Conservation (phyloP, 1,140 invertebrate species). For the Hyles euphorbiae region DNA sequence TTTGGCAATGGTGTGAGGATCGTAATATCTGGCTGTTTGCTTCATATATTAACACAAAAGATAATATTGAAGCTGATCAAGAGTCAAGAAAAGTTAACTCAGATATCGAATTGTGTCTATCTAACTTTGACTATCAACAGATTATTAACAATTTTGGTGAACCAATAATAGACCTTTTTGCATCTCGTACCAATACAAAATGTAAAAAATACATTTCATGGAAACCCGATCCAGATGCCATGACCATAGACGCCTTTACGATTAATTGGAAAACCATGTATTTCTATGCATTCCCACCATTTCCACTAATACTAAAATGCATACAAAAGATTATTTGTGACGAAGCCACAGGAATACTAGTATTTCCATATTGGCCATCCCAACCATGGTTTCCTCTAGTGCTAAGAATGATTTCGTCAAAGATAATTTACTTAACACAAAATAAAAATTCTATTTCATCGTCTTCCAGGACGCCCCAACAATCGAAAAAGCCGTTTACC, state of each 20-base stretch:
- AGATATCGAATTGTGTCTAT: conserved; percentile 15
- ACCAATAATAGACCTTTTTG: conserved; percentile 26
- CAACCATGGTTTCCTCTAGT: conserved; percentile 36
- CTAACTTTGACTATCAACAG: too few species aligned
- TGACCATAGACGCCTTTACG: conserved; percentile 24
- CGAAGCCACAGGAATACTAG: conserved; percentile 15
- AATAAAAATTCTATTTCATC: conserved; percentile 13
- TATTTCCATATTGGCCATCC: conserved; percentile 15
- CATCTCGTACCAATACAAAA: conserved; percentile 26
- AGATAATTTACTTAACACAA: conserved; percentile 23
- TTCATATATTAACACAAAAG: conserved; percentile 47
- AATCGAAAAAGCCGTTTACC: conserved; percentile 20
- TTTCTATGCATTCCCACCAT: conserved; percentile 32
- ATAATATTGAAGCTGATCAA: conserved; percentile 30
- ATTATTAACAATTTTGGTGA: too few species aligned
- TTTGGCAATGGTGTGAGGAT: conserved; percentile 55
- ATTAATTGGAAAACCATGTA: conserved; percentile 16
- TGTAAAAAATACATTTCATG: conserved; percentile 5
- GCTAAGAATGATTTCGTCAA: conserved; percentile 16
- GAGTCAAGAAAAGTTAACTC: conserved; percentile 27
- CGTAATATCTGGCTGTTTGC: conserved; percentile 43
- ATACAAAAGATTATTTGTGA: conserved; percentile 16
- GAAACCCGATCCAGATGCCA: conserved; percentile 21
- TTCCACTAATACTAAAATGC: conserved; percentile 23
- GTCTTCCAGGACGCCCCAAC: conserved; percentile 17